Percentiles rank a stretch among this genome's conserved stretches.
phyloP scores from a whole-genome alignment of 2,888 invertebrate genomes.

The Dusona sp. region DNA sequence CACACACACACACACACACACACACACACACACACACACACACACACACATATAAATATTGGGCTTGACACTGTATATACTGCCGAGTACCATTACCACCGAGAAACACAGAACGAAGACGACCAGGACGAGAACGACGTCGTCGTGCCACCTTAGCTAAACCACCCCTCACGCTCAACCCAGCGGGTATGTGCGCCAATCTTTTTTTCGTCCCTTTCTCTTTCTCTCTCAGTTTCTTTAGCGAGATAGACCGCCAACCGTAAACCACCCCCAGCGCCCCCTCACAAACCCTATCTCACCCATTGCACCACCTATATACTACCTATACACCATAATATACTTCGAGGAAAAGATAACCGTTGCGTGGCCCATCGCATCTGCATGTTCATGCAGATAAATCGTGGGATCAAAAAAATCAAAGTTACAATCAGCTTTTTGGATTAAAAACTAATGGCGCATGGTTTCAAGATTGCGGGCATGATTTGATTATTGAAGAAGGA shows the following conservation, averaged over 20 bases:
- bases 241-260: constrained; percentile 48
- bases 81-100: constrained; percentile 53
- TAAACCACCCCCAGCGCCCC: constrained; percentile 53
- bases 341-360: constrained; percentile 1
- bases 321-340: not conserved
- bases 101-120: constrained; percentile 61
- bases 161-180: constrained; percentile 45
- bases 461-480: not conserved
- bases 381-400: not conserved
- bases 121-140: constrained; percentile 60
- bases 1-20: not conserved
- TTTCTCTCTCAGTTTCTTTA: constrained; percentile 28
- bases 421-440: not conserved
- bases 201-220: constrained; percentile 33
- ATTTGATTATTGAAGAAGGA: not conserved
- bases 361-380: not conserved
- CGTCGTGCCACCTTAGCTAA: constrained; percentile 60
- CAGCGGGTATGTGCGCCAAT: constrained; percentile 47
- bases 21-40: not conserved
- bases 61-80: constrained; percentile 7
- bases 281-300: constrained; percentile 7
- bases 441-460: not conserved
- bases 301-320: constrained; percentile 5
- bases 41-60: not conserved
- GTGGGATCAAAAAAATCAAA: not conserved